Base-by-base conservation (phyloP, 2,113 vertebrate genomes). In the Brachirus orientalis region DNA sequence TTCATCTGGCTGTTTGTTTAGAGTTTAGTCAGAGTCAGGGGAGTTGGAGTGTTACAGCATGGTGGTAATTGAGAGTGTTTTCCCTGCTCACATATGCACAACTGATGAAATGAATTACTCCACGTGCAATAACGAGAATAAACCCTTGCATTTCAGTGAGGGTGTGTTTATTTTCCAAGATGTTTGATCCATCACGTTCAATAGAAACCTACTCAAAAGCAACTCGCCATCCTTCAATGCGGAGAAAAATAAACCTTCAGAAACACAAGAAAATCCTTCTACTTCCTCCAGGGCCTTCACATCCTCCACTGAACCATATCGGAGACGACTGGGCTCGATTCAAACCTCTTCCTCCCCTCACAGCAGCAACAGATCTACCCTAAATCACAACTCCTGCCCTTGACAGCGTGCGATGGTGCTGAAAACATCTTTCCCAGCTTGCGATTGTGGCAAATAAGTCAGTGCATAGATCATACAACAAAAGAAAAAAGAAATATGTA, bases 1-100 rank as follows among this genome's bases (percentile, higher is more conserved):
- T 90, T 90, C 80, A 87, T 87, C 83, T 80, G 46, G 47, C 35
- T 79, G 69, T 82, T 90, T 89, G 77, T 89, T 90, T 77, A 61
- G 75, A 85, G 63, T 77, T 54, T 41, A 72, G 72, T 66, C 61
- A 20, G 69, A 13, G 74, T 84, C 73, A n/a, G 48, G 60, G 85
- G 79, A 72, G 44, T 59, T 38, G 41, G 36, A 69, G 75, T 79
- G 73, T 69, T 87, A 19, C 75, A 36, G 75, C 72, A 54, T 3
- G 33, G n/a, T 50, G 55, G 51, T 75, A 74, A 82, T 46, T 58
- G 66, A 51, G 52, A 52, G 50, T 36, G 69, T 66, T 51, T 52
- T 51, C 55, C n/a, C 28, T 40, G 20, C 63, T 46, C 40, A 45
- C 63, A 72, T 54, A 63, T 77, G 71, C 55, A 41, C 67, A 37